A percentile compares a stretch with the other conserved stretches of the same genome.
phyloP scores from a whole-genome alignment of 2,888 invertebrate genomes.

The Rhagium mordax region DNA sequence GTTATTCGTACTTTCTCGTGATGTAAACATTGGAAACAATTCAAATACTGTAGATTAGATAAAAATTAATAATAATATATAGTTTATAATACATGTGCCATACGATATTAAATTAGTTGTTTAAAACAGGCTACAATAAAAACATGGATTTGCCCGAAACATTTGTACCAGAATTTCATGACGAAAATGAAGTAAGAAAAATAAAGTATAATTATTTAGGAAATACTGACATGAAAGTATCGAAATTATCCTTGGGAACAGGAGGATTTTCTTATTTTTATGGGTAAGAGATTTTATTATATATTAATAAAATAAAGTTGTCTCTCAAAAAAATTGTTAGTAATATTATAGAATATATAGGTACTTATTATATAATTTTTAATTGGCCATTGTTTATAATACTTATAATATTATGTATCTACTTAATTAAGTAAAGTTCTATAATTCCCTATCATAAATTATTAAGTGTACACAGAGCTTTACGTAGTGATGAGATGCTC shows the following conservation, averaged over 20 bases:
- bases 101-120: too few species aligned
- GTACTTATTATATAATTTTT: too few species aligned
- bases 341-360: too few species aligned
- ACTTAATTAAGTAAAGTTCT: too few species aligned
- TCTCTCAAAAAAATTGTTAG: too few species aligned
- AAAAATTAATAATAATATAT: background rate
- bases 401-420: too few species aligned
- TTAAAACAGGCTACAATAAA: background rate
- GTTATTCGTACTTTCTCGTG: too few species aligned
- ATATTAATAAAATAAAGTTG: too few species aligned
- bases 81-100: background rate
- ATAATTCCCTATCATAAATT: too few species aligned
- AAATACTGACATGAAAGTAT: constrained; percentile 81
- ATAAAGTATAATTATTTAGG: constrained; percentile 86
- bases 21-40: background rate
- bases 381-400: too few species aligned
- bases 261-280: constrained; percentile 82
- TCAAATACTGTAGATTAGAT: background rate
- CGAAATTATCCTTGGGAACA: constrained; percentile 83
- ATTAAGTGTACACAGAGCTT: too few species aligned
- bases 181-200: constrained; percentile 73
- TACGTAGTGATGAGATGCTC: too few species aligned
- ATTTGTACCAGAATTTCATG: constrained; percentile 77
- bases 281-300: constrained; percentile 77
- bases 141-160: constrained; percentile 72